Conservation (phyloP, 2,888 invertebrate species). For the Athalia circularis region DNA sequence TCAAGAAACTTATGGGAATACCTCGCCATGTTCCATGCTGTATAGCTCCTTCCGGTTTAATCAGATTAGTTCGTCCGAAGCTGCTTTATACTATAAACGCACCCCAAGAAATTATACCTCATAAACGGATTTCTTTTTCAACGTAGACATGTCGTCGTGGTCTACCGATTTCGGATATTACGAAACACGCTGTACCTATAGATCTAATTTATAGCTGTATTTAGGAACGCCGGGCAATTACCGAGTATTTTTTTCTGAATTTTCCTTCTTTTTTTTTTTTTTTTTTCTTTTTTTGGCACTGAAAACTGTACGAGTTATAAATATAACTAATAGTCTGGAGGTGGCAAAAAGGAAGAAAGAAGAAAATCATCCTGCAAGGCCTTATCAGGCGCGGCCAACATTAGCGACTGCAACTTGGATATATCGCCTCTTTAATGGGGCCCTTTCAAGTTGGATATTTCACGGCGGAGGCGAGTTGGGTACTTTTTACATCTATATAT, state of each 20-base stretch:
- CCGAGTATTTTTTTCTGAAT: not conserved
- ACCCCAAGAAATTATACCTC: too few relatives aligned
- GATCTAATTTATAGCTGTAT: not conserved
- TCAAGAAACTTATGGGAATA: slow-evolving; percentile 34
- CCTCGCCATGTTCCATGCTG: not conserved
- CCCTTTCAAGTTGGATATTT: slow-evolving; percentile 5
- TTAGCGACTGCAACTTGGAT: slow-evolving; percentile 50
- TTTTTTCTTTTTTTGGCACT: not conserved
- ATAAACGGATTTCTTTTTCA: too few relatives aligned
- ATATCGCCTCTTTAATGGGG: slow-evolving; percentile 50
- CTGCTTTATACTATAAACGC: too few relatives aligned
- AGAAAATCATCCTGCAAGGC: slow-evolving; percentile 46
- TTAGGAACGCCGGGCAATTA: slow-evolving; percentile 33
- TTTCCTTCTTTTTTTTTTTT: not conserved
- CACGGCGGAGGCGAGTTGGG: not conserved
- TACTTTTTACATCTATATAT: not conserved
- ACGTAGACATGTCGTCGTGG: not conserved
- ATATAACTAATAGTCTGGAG: slow-evolving; percentile 48
- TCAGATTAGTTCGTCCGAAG: not conserved
- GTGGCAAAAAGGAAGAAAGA: slow-evolving; percentile 7
- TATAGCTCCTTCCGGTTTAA: not conserved
- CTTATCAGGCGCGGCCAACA: slow-evolving; percentile 49
- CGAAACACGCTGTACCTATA: not conserved
- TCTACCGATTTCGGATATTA: not conserved
- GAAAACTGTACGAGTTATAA: slow-evolving; percentile 34